These are phyloP conservation scores for Parasteatoda tepidariorum DNA, from an alignment of 1,140 invertebrate species.

Conservation along the genomic window DNA sequence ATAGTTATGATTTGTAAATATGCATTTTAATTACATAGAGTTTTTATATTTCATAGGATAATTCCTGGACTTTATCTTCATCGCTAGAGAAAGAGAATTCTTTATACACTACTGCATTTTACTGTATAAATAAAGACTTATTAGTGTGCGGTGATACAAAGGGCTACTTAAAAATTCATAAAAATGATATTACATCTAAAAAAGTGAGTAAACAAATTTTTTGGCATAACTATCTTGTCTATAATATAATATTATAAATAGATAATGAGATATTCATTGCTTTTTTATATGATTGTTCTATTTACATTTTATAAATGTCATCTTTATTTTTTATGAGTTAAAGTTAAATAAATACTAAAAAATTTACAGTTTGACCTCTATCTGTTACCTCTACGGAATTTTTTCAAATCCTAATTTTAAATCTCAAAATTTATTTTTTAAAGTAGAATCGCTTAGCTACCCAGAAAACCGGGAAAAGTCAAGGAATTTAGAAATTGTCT, in stretches of 20 bases:
- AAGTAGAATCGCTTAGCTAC: too few species aligned
- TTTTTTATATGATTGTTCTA: too few species aligned
- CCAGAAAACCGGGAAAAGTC: too few species aligned
- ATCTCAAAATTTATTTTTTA: too few species aligned
- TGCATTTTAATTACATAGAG: not conserved
- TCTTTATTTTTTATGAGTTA: not conserved
- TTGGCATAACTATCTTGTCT: not conserved
- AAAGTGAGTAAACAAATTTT: not conserved
- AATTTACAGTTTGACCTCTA: too few species aligned
- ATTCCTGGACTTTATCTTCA: not conserved
- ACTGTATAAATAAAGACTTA: not conserved
- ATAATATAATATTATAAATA: not conserved
- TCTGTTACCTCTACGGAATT: too few species aligned
- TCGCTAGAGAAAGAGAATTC: not conserved
- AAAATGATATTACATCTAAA: not conserved
- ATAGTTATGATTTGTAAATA: not conserved
- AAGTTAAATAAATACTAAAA: not conserved
- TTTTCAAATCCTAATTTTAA: too few species aligned
- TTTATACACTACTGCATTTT: slow-evolving; percentile 15
- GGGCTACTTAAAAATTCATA: slow-evolving; percentile 18
- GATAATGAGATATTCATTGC: not conserved
- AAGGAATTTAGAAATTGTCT: too few species aligned
- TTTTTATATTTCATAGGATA: not conserved
- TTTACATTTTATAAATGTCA: too few species aligned
- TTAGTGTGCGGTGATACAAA: slow-evolving; percentile 30